Conservation (phyloP, 2,113 vertebrate genomes). For the Emydura subglobosa region DNA sequence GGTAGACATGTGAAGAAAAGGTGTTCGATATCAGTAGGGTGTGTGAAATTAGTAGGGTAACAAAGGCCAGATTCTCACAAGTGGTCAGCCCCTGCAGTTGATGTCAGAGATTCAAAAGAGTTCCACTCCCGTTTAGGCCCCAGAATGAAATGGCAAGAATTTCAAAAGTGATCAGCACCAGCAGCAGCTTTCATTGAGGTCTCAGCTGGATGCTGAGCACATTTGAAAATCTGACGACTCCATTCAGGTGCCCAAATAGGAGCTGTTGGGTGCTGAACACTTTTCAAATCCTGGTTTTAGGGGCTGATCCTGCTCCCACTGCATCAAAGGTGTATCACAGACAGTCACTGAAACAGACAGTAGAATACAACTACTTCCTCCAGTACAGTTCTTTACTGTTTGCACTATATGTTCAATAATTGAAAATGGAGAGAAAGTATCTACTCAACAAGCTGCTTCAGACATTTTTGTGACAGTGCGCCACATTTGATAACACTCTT, state of each 20-base stretch:
- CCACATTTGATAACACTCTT: constrained; percentile 48
- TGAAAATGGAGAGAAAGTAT: constrained; percentile 43
- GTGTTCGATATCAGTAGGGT: neutral
- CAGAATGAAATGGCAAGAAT: neutral
- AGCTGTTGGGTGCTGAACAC: neutral
- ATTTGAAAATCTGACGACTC: neutral
- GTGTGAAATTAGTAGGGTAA: neutral
- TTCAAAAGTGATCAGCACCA: neutral
- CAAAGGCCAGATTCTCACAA: neutral
- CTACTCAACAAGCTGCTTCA: constrained; percentile 36
- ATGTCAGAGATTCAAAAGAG: neutral
- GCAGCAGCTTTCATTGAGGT: neutral
- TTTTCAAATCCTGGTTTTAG: neutral
- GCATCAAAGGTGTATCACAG: neutral
- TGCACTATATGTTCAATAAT: neutral
- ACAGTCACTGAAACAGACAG: neutral
- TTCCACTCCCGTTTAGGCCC: neutral
- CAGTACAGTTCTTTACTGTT: neutral
- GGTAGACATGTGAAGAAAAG: neutral
- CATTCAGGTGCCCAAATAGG: neutral
- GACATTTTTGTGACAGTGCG: constrained; percentile 49
- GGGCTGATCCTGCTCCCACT: neutral
- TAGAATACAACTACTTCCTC: neutral
- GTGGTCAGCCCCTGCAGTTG: neutral
- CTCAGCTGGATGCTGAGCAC: no score